Conservation (phyloP, 1,140 invertebrate species). For the Plectus sambesii region DNA sequence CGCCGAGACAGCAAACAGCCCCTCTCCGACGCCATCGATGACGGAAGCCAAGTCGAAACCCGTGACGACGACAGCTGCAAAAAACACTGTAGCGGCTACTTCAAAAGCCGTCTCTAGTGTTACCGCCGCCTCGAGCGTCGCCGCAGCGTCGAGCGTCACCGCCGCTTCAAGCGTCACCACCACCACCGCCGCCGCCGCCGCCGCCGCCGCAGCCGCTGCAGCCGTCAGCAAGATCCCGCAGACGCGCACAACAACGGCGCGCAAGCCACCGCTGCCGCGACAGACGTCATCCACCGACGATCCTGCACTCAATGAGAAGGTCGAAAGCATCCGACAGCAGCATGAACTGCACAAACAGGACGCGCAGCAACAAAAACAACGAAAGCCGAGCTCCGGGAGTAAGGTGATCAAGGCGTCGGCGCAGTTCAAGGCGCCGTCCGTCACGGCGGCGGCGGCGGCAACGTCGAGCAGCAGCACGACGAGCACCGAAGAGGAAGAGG, state of each 20-base stretch:
- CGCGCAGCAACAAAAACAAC: too few species aligned
- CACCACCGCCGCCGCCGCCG: slow-evolving; percentile 4
- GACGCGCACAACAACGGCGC: too few species aligned
- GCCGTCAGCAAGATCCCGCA: neutral
- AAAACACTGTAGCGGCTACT: too few species aligned
- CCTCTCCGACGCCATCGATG: slow-evolving; percentile 9
- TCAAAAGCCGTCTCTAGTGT: too few species aligned
- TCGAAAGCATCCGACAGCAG: slow-evolving; percentile 25
- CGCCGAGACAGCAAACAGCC: slow-evolving; percentile 14
- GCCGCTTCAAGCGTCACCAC: slow-evolving; percentile 2
- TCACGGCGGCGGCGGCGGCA: too few species aligned
- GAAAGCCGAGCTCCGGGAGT: too few species aligned
- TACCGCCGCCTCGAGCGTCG: slow-evolving; percentile 12
- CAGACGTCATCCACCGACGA: slow-evolving; percentile 20
- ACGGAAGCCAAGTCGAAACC: slow-evolving; percentile 14
- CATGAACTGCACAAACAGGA: slow-evolving; percentile 25
- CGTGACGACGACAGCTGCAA: slow-evolving; percentile 6
- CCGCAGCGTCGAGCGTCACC: neutral
- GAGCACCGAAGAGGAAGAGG: too few species aligned
- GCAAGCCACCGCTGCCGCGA: slow-evolving; percentile 33
- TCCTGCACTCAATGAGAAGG: slow-evolving; percentile 18
- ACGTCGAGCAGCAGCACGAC: too few species aligned
- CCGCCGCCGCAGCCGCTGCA: slow-evolving; percentile 2
- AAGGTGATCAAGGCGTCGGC: too few species aligned
- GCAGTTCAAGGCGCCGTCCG: too few species aligned